These are phyloP conservation scores for Drosophila quinaria DNA, from an alignment of 2,888 invertebrate genomes.

Conservation along the genomic window DNA sequence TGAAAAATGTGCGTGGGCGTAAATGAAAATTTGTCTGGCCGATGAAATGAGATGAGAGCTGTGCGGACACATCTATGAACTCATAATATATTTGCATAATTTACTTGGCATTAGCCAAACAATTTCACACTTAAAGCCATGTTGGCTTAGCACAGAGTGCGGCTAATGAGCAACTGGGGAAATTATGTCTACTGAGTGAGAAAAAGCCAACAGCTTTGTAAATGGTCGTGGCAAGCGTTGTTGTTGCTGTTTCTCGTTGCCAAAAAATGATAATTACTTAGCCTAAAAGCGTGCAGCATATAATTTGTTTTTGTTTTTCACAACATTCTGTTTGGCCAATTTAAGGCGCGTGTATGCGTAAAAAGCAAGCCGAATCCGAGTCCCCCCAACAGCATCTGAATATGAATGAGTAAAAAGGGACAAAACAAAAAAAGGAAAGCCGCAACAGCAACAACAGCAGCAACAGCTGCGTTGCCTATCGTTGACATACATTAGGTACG, in stretches of 20 bases:
- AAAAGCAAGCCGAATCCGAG: slow-evolving; percentile 60
- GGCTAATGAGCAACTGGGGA: slow-evolving; percentile 73
- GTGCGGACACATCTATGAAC: slow-evolving; percentile 22
- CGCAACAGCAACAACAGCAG: slow-evolving; percentile 31
- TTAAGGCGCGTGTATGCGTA: slow-evolving; percentile 74
- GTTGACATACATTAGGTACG: slow-evolving; percentile 75
- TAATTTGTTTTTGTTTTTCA: slow-evolving; percentile 56
- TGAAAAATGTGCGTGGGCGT: slow-evolving; percentile 19
- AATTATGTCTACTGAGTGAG: slow-evolving; percentile 60
- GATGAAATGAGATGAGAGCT: slow-evolving; percentile 4
- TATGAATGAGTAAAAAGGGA: slow-evolving; percentile 27
- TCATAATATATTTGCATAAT: slow-evolving; percentile 62
- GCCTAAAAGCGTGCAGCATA: slow-evolving; percentile 58
- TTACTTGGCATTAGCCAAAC: slow-evolving; percentile 66
- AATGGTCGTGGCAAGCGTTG: slow-evolving; percentile 53
- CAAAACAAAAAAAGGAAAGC: slow-evolving; percentile 41
- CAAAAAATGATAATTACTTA: slow-evolving; percentile 70
- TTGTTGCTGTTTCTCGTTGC: slow-evolving; percentile 42
- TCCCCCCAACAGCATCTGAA: slow-evolving; percentile 33
- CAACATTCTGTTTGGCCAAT: slow-evolving; percentile 54
- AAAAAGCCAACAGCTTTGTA: slow-evolving; percentile 17
- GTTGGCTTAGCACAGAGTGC: slow-evolving; percentile 52
- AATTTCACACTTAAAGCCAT: slow-evolving; percentile 69
- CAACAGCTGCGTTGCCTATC: slow-evolving; percentile 44
- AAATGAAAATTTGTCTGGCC: slow-evolving; percentile 7